Base-by-base conservation (phyloP, 2,113 vertebrate genomes). In the Diglossa brunneiventris region DNA sequence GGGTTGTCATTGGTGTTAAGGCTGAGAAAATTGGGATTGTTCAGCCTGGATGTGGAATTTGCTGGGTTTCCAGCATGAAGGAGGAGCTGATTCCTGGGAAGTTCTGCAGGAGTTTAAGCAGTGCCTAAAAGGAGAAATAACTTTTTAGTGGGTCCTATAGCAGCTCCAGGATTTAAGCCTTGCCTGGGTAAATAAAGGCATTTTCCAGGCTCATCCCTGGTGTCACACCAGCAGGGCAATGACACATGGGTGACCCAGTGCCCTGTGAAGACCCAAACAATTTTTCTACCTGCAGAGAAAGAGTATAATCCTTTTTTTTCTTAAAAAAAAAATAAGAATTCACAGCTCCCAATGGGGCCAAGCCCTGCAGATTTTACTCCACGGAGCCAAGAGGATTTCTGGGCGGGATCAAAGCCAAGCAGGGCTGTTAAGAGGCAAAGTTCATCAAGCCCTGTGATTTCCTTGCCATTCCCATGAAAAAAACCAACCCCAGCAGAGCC, bases 391-490 rank as follows among this genome's bases (percentile, higher is more conserved):
- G 6, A 17, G 80, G 80, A 91, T 72, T 85, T 94, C 83, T 91
- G 81, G 41, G 87, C 44, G 79, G 91, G 89, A 87, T 16, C 0
- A 10, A 69, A 94, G 89, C 93, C 96, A 95, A 82, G 70, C 4
- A 41, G 22, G 74, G 93, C 87, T 96, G 84, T 82, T 69, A 17
- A 35, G 78, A 91, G 91, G 89, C 70, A 92, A 92, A 95, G 82
- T 80, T 91, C 89, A 96, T 49, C 81, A 58, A 92, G 59, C 66
- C 37, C 59, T 92, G 62, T 47, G 84, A 90, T 91, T 94, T 88
- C 87, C 87, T 90, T 79, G 74, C 95, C 87, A 85, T 94, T 94
- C 96, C 95, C 87, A 89, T 96, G 89, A 81, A 92, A 18, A 64
- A 35, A 83, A 66, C 5, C 44, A 28, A 55, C 70, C 73, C 31